Percentiles rank a stretch among this genome's conserved stretches.
Evolutionary conservation across 2,113 vertebrate species (phyloP).

Genomic region (Numenius arquata): DNA sequence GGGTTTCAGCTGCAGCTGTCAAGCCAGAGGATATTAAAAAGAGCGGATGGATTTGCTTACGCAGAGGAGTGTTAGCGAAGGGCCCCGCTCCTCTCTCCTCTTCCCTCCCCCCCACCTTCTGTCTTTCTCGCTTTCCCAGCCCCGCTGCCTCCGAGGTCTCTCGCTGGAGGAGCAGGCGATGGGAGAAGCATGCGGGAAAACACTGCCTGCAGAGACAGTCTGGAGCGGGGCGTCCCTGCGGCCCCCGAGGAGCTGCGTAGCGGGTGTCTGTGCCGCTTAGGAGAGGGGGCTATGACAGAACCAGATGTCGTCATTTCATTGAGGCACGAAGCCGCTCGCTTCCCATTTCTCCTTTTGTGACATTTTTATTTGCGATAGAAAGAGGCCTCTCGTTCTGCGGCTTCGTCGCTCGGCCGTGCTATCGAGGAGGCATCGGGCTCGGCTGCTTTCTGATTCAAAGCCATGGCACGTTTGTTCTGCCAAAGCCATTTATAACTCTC

Average conservation of each 20-base stretch:
- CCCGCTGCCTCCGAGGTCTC: neutral
- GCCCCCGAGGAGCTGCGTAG: neutral
- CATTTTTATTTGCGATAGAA: neutral
- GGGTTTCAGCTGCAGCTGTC: neutral
- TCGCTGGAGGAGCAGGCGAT: neutral
- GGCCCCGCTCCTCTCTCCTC: neutral
- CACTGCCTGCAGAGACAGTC: neutral
- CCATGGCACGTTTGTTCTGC: slow-evolving; percentile 48
- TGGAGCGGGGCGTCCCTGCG: neutral
- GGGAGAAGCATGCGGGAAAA: neutral
- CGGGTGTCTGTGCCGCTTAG: neutral
- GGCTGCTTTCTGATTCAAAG: slow-evolving; percentile 59
- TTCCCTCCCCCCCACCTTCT: neutral
- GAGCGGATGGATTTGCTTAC: neutral
- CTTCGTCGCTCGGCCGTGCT: neutral
- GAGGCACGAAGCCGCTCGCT: neutral
- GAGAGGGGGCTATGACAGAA: neutral
- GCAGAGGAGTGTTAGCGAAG: neutral
- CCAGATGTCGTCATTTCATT: neutral
- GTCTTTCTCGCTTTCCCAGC: neutral
- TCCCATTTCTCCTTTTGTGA: neutral
- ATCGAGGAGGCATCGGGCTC: slow-evolving; percentile 6
- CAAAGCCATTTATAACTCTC: slow-evolving; percentile 77
- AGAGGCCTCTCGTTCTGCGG: neutral
- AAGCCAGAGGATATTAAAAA: neutral